These are phyloP conservation scores for Coracopsis vasa DNA, from an alignment of 2,113 vertebrate species.

Conservation along the genomic window DNA sequence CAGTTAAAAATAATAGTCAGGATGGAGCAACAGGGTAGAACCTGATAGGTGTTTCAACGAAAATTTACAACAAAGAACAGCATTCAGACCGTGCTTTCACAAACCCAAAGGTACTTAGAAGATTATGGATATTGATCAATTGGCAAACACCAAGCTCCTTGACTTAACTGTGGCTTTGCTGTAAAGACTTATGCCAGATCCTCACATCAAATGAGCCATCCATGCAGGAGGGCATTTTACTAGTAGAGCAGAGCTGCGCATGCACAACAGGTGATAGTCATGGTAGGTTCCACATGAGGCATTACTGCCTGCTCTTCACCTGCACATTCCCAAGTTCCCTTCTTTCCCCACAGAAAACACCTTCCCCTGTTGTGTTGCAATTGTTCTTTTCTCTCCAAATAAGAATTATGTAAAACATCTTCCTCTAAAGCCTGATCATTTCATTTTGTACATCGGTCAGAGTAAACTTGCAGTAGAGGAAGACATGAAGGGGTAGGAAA, in stretches of 20 bases:
- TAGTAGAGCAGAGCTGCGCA: not conserved
- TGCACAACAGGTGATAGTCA: not conserved
- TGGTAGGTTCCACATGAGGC: not conserved
- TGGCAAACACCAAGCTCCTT: not conserved
- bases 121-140: not conserved
- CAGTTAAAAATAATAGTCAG: not conserved
- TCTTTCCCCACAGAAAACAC: not conserved
- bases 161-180: not conserved
- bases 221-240: not conserved
- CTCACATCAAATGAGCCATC: not conserved
- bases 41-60: not conserved
- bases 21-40: not conserved
- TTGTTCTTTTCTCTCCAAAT: not conserved
- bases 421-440: not conserved
- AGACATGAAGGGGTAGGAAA: not conserved
- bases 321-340: not conserved
- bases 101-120: not conserved
- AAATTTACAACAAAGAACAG: not conserved
- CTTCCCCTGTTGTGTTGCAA: not conserved
- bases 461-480: not conserved
- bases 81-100: not conserved
- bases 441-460: not conserved
- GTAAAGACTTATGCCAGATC: not conserved
- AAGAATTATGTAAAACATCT: not conserved
- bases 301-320: not conserved